These are phyloP conservation scores for Meandrina meandrites DNA, from an alignment of 92 coral and sea anemone genomes.

Conservation along the genomic window DNA sequence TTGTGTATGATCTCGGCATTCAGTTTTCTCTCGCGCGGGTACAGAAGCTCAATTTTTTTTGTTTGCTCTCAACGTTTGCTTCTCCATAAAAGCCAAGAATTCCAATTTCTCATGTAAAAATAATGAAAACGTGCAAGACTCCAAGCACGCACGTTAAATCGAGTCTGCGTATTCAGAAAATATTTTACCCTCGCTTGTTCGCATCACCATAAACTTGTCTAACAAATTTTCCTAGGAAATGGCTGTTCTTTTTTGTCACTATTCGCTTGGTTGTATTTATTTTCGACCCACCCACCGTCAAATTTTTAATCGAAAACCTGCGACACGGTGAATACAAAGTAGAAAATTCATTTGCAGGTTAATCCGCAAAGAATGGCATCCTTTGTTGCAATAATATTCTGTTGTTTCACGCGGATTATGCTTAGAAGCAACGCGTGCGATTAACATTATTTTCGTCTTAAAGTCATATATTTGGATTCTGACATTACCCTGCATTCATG, in stretches of 20 bases:
- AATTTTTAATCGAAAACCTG: conserved; percentile 18
- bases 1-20: neutral
- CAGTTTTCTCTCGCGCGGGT: neutral
- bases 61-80: neutral
- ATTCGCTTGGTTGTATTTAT: neutral
- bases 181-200: neutral
- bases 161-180: neutral
- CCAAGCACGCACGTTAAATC: neutral
- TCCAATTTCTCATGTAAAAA: neutral
- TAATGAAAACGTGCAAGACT: neutral
- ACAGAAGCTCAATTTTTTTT: neutral
- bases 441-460: neutral
- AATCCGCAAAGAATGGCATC: conserved; percentile 2
- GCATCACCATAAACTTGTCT: neutral
- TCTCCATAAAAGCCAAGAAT: neutral
- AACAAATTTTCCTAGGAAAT: neutral
- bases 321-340: conserved; percentile 5
- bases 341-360: conserved; percentile 14
- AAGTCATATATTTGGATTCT: conserved; percentile 1
- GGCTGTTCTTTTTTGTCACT: neutral
- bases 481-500: neutral
- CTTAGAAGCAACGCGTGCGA: neutral
- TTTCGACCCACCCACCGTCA: conserved; percentile 22
- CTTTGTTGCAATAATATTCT: conserved; percentile 15
- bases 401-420: conserved; percentile 11